Base-by-base conservation (phyloP, 2,797 vertebrate genomes). In the Danio jaintianensis region DNA sequence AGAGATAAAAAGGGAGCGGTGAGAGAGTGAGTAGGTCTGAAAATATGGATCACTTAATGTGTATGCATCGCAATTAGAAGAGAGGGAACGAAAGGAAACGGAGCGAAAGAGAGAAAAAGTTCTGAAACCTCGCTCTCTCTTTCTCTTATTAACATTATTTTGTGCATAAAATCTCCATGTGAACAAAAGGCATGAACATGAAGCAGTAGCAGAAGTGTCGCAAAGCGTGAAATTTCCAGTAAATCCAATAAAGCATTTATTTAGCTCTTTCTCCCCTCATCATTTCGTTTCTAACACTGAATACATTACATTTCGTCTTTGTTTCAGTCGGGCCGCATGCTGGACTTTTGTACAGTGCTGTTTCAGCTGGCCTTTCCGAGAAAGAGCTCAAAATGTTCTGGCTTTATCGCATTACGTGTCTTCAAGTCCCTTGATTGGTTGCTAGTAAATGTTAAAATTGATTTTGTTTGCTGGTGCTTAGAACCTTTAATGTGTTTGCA, bases 231-330 rank as follows among this genome's bases (percentile, higher is more conserved):
- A 70, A 70, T 80, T 73, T 70, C 7, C 7, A 53, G 56, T 62
- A 71, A 70, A 71, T 79, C 45, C 67, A 15, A 69, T 70, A 42
- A 79, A 64, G 68, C 68, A 64, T 73, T 80, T 80, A 78, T 78
- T 78, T 61, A 61, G 53, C n/a, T 20, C 20, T 61, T 53, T 36
- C 59, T 66, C 38, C 61, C 15, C 20, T 64, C 16, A 64, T 38
- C 48, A 12, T 75, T 63, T 75, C 8, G 7, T 38, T 40, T 4
- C 1, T n/a, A 18, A 38, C 22, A 42, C 16, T 15, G 52, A 67
- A 55, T 38, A 67, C 63, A 47, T 45, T 56, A 42, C 36, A 12
- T 50, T 45, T 78, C 38, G 15, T 61, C 13, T 42, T 50, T 70
- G 66, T 62, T 70, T 79, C 45, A 62, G 75, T n/a, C n/a, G 5